Percentiles rank a stretch among this genome's conserved stretches.
Evolutionary conservation across 2,888 invertebrate species (phyloP).

Genomic region (Anagyrus pseudococci): DNA sequence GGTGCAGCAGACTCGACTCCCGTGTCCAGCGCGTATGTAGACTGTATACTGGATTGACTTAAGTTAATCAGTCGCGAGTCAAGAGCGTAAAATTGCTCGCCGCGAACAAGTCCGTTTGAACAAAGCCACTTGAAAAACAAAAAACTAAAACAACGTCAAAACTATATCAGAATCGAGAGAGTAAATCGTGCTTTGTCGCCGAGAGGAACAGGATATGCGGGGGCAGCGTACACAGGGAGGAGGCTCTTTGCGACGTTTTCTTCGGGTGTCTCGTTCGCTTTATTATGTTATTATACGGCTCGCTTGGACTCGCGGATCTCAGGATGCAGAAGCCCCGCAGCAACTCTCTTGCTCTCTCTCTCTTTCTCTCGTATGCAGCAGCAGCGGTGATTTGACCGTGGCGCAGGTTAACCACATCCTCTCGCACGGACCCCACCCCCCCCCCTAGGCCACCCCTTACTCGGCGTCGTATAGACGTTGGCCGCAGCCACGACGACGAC

Average conservation of each 20-base stretch:
- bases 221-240: constrained; percentile 43
- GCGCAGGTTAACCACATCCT: constrained; percentile 60
- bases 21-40: constrained; percentile 14
- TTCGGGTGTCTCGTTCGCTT: constrained; percentile 26
- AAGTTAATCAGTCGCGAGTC: neutral
- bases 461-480: no score
- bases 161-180: neutral
- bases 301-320: constrained; percentile 42
- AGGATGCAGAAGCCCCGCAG: constrained; percentile 60
- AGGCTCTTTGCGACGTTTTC: no score
- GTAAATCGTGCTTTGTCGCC: neutral
- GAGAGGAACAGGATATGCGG: constrained; percentile 47
- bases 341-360: constrained; percentile 47
- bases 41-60: constrained; percentile 11
- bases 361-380: no score
- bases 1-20: constrained; percentile 29
- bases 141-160: neutral
- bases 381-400: no score
- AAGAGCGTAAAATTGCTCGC: neutral
- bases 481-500: no score
- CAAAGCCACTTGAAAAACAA: no score
- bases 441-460: constrained; percentile 37
- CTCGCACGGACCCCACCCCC: neutral
- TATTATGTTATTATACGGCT: constrained; percentile 35
- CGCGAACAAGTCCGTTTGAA: neutral